Base-by-base conservation (phyloP, 2,888 invertebrate species). In the Laspeyria flexula region DNA sequence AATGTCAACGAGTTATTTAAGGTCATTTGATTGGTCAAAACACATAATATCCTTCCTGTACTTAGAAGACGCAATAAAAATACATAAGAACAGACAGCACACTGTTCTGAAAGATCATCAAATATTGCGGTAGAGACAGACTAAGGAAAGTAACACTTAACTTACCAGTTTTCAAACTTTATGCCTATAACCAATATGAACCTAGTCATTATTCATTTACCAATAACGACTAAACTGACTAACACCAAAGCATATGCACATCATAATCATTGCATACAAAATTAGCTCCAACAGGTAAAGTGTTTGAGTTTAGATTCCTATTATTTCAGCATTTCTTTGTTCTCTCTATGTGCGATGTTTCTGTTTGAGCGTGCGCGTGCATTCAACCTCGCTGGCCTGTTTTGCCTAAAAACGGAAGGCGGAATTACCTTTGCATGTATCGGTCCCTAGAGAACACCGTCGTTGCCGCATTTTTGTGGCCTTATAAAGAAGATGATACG, bases 341-440 rank as follows among this genome's bases (percentile, higher is more conserved):
- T 73, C 73, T 61, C 54, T 56, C 46, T 27, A 42, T 16, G 33
- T 53, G 33, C 43, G 55, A 61, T 58, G 53, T 54, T 51, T 43
- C n/a, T n/a, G n/a, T n/a, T n/a, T n/a, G n/a, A n/a, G n/a, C n/a
- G n/a, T n/a, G 64, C 66, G 55, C 62, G 68, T 63, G 55, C 65
- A 53, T 66, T 71, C 71, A 73, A 71, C 78, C 81, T 79, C 61
- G 75, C 55, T 48, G 59, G 70, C 75, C 63, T 53, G 83, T 82
- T 84, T 83, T 83, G 74, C 65, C 85, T 83, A 75, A 82, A 83
- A 78, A 76, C 70, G 85, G 85, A 79, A 79, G 75, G 77, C 82
- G 85, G 87, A 86, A 85, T 70, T 44, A 53, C 54, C 49, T 71
- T 73, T 61, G 66, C 66, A 62, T 69, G 55, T 55, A 48, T 50